Evolutionary conservation across 2,797 vertebrate genomes (phyloP).

Genomic region (Lemur catta): DNA sequence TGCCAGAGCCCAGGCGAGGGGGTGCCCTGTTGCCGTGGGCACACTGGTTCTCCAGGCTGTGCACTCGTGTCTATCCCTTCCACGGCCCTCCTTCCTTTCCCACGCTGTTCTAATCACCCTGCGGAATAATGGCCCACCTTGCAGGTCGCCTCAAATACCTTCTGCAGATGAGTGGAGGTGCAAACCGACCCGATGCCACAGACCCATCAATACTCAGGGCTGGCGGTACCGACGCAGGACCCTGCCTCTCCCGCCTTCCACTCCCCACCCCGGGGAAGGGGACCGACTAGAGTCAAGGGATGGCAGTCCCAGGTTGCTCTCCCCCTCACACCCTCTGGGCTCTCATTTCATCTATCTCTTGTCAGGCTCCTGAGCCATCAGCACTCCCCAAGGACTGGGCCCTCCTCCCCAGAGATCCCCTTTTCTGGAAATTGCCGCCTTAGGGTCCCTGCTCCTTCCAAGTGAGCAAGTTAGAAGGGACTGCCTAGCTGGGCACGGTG

Average conservation of each 20-base stretch:
- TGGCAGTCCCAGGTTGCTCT: rapidly evolving
- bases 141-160: background rate
- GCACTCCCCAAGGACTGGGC: background rate
- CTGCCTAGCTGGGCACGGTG: background rate
- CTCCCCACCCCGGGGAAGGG: background rate
- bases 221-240: background rate
- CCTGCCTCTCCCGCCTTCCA: background rate
- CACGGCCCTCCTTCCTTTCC: background rate
- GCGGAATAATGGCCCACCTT: background rate
- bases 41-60: rapidly evolving
- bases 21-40: rapidly evolving
- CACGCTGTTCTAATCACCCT: too few species aligned
- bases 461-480: background rate
- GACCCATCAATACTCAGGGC: background rate
- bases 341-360: background rate
- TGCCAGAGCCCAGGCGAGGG: background rate
- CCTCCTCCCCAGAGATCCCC: background rate
- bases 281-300: background rate
- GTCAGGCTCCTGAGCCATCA: background rate
- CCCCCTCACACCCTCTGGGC: background rate
- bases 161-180: too few species aligned
- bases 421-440: too few species aligned
- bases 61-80: background rate
- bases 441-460: background rate
- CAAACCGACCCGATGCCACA: rapidly evolving